phyloP scores from a whole-genome alignment of 2,113 vertebrate genomes.

The Gambusia affinis region DNA sequence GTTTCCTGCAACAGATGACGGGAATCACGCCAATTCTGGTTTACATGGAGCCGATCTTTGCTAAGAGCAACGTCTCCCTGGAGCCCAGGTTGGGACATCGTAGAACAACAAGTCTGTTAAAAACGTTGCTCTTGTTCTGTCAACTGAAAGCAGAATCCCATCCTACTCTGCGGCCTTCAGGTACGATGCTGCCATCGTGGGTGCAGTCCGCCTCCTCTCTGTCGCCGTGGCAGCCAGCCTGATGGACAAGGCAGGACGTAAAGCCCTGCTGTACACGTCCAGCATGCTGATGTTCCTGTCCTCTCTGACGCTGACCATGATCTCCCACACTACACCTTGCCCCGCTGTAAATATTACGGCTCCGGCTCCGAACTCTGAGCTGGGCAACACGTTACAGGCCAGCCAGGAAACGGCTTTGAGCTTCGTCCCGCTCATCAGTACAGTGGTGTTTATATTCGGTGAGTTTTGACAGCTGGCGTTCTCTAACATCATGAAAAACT shows the following conservation, averaged over 20 bases:
- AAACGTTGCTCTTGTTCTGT: background rate
- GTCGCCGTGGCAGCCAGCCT: constrained; percentile 84
- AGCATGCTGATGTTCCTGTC: constrained; percentile 87
- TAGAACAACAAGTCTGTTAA: background rate
- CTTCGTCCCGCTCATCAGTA: constrained; percentile 87
- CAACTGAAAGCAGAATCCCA: background rate
- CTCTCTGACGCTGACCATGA: constrained; percentile 85
- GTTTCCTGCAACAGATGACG: constrained; percentile 93
- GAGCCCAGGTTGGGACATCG: constrained; percentile 37
- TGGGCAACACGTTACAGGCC: constrained; percentile 31
- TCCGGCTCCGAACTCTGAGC: constrained; percentile 30
- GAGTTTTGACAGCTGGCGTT: constrained; percentile 37
- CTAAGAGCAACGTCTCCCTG: constrained; percentile 81
- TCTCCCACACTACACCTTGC: constrained; percentile 60
- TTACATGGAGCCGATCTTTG: constrained; percentile 91
- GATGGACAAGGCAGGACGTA: constrained; percentile 93
- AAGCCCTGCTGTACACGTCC: constrained; percentile 89
- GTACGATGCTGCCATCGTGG: constrained; percentile 88
- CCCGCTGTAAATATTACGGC: constrained; percentile 53
- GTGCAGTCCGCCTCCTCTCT: constrained; percentile 84
- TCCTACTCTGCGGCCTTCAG: constrained; percentile 41
- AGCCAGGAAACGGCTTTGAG: constrained; percentile 48
- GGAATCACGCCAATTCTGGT: constrained; percentile 92
- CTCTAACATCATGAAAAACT: background rate
- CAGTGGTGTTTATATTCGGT: constrained; percentile 94